A percentile compares a stretch with the other conserved stretches of the same genome.
Conservation (phyloP, 53 echinoderm and acorn worm genomes). For the Temnopleurus reevesii region DNA sequence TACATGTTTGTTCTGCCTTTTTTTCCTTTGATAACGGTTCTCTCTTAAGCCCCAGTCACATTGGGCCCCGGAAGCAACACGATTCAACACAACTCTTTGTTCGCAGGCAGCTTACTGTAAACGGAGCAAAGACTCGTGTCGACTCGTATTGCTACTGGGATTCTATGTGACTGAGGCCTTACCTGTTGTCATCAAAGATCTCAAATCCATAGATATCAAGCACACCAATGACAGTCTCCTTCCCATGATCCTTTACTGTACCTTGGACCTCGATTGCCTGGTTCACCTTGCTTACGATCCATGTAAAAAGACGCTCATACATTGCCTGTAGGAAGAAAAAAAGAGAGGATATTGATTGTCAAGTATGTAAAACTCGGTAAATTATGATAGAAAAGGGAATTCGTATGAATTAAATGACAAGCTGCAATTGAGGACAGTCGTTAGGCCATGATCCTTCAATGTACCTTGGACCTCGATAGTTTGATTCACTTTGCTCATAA, state of each 20-base stretch:
- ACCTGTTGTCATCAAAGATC: conserved; percentile 99
- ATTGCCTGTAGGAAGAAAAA: conserved; percentile 70
- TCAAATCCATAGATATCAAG: conserved; percentile 99
- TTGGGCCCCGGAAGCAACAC: too few species aligned
- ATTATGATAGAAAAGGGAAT: too few species aligned
- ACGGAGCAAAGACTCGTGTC: too few species aligned
- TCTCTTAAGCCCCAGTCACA: too few species aligned
- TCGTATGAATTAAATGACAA: too few species aligned
- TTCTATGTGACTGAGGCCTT: background rate
- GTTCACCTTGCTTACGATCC: conserved; percentile 93
- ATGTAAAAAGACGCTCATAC: conserved; percentile 97
- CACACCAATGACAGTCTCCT: conserved; percentile 95
- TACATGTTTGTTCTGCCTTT: too few species aligned
- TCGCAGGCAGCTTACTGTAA: too few species aligned
- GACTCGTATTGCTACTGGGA: too few species aligned
- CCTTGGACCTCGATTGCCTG: conserved; percentile 84
- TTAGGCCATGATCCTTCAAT: conserved; percentile 82
- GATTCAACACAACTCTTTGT: too few species aligned
- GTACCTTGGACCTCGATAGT: conserved; percentile 86
- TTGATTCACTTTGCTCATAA: conserved; percentile 84
- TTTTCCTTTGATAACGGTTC: too few species aligned
- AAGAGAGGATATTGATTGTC: too few species aligned
- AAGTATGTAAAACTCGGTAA: too few species aligned
- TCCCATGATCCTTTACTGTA: conserved; percentile 82
- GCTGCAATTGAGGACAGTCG: conserved; percentile 92